These are phyloP conservation scores for Phrynosoma blainvillii DNA, from an alignment of 2,113 vertebrate genomes.

Conservation along the genomic window DNA sequence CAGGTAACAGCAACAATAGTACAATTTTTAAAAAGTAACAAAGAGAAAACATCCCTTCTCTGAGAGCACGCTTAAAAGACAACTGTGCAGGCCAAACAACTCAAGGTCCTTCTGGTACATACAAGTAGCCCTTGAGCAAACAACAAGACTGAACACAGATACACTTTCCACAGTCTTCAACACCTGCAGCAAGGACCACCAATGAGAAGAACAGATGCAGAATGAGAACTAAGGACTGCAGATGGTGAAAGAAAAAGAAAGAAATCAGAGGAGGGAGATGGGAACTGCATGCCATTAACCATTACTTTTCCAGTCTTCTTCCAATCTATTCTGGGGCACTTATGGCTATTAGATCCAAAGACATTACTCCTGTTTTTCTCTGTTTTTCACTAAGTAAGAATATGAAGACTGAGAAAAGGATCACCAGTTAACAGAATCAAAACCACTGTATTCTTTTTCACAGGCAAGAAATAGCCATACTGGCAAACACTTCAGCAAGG, in stretches of 20 bases:
- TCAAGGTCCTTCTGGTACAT: conserved; percentile 54
- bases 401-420: conserved; percentile 88
- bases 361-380: conserved; percentile 79
- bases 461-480: conserved; percentile 70
- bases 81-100: conserved; percentile 19
- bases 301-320: conserved; percentile 89
- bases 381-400: conserved; percentile 74
- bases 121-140: conserved; percentile 18
- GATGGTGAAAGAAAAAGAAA: conserved; percentile 65
- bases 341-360: conserved; percentile 77
- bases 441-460: conserved; percentile 40
- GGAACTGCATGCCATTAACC: conserved; percentile 87
- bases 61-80: neutral
- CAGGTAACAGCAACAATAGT: neutral
- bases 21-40: neutral
- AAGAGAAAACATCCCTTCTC: neutral
- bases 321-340: conserved; percentile 73
- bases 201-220: conserved; percentile 57
- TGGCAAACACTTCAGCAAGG: neutral
- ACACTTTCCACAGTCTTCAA: conserved; percentile 37
- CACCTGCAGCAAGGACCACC: conserved; percentile 52
- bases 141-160: conserved; percentile 31
- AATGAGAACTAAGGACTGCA: conserved; percentile 73
- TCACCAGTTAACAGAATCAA: conserved; percentile 74
- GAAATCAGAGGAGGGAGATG: conserved; percentile 57